These are phyloP conservation scores for Meta bourneti DNA, from an alignment of 2,888 invertebrate species.

Conservation along the genomic window DNA sequence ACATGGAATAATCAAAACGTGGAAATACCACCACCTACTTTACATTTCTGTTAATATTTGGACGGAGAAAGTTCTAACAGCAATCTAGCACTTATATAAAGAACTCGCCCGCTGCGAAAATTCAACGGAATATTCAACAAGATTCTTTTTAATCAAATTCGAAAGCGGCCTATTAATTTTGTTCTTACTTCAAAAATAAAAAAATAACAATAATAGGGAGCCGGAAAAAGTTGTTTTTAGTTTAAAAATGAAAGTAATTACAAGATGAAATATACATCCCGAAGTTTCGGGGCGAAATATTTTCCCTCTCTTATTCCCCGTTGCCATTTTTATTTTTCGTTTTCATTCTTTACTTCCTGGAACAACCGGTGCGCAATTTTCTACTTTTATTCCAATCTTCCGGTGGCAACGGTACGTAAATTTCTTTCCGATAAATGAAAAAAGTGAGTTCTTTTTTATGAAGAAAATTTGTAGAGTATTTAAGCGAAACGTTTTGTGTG, in stretches of 20 bases:
- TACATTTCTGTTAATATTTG: slow-evolving; percentile 73
- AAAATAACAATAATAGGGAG: slow-evolving; percentile 32
- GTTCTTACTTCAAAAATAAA: background rate
- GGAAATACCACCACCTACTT: slow-evolving; percentile 63
- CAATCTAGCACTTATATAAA: slow-evolving; percentile 42
- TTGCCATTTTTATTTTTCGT: slow-evolving; percentile 1
- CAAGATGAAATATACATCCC: slow-evolving; percentile 26
- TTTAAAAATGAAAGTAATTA: slow-evolving; percentile 67
- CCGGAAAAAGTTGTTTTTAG: slow-evolving; percentile 26
- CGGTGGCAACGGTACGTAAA: slow-evolving; percentile 48
- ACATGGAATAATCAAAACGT: slow-evolving; percentile 58
- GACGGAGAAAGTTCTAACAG: slow-evolving; percentile 27
- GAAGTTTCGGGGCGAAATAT: background rate
- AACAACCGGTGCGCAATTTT: slow-evolving; percentile 34
- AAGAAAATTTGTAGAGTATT: slow-evolving; percentile 28
- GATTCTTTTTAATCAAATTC: slow-evolving; percentile 54
- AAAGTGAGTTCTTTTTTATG: slow-evolving; percentile 21
- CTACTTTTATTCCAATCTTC: slow-evolving; percentile 25
- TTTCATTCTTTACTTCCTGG: background rate
- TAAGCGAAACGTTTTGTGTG: slow-evolving; percentile 4
- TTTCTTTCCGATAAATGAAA: slow-evolving; percentile 41
- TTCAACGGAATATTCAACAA: slow-evolving; percentile 50
- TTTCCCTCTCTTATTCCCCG: background rate
- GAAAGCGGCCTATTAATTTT: slow-evolving; percentile 44
- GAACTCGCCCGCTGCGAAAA: slow-evolving; percentile 1